Conservation (phyloP, 2,113 vertebrate species). For the Tyto alba region DNA sequence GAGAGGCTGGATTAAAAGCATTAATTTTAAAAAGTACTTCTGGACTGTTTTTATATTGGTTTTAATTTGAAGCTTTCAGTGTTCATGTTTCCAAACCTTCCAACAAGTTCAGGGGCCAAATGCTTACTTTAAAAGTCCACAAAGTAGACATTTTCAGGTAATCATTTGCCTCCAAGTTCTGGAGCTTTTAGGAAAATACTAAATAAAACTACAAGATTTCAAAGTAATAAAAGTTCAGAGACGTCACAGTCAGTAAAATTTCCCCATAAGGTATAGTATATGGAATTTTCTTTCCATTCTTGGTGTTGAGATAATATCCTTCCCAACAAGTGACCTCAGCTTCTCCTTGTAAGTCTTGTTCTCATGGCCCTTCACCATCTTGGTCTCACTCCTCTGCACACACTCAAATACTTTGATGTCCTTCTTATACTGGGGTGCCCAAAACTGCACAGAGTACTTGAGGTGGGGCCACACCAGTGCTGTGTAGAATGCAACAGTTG, state of each 20-base stretch:
- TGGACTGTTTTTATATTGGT: background rate
- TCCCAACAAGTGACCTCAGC: background rate
- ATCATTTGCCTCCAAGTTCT: background rate
- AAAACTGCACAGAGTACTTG: background rate
- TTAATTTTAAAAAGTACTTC: background rate
- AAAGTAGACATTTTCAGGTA: background rate
- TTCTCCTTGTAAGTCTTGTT: fast-evolving
- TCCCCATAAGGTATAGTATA: fast-evolving
- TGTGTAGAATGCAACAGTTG: fast-evolving
- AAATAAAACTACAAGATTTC: background rate
- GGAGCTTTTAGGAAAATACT: background rate
- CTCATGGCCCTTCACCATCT: background rate
- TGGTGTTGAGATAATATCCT: background rate
- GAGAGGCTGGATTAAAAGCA: background rate
- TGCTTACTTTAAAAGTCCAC: background rate
- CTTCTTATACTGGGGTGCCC: background rate
- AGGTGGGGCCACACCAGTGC: background rate
- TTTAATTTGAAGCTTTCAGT: background rate
- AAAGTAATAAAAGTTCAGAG: background rate
- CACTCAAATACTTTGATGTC: fast-evolving
- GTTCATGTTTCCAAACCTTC: background rate
- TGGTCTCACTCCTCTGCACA: background rate
- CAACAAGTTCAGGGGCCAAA: background rate
- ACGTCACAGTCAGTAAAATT: background rate
- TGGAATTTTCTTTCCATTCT: background rate